A percentile compares a stretch with the other conserved stretches of the same genome.
Conservation (phyloP, 1,140 invertebrate genomes). For the Drosophila santomea region DNA sequence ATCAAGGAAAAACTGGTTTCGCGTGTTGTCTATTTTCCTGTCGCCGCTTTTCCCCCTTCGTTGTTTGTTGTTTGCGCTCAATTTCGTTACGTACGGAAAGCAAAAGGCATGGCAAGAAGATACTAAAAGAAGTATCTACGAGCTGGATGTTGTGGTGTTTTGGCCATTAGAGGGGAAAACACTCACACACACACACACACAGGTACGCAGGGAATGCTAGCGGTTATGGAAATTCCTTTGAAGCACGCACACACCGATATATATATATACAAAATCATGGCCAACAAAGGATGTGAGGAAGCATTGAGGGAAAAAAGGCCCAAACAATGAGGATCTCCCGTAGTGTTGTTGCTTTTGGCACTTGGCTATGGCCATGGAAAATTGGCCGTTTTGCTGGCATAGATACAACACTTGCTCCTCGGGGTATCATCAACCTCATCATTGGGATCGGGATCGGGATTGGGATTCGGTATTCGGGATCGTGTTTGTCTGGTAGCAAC, state of each 20-base stretch:
- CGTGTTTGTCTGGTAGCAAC: conserved; percentile 45
- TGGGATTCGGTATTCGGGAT: conserved; percentile 9
- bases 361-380: conserved; percentile 55
- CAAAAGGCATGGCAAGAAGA: conserved; percentile 71
- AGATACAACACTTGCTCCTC: conserved; percentile 63
- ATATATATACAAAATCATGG: conserved; percentile 3
- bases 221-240: conserved; percentile 83
- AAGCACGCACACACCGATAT: conserved; percentile 30
- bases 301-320: conserved; percentile 23
- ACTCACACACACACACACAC: conserved; percentile 29
- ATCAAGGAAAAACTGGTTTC: conserved; percentile 62
- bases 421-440: conserved; percentile 56
- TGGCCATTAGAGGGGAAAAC: conserved; percentile 60
- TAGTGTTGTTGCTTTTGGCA: conserved; percentile 63
- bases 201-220: conserved; percentile 67
- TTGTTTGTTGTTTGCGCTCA: conserved; percentile 67
- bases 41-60: conserved; percentile 10
- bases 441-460: conserved; percentile 12
- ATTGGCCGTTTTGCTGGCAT: conserved; percentile 66
- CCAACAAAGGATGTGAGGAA: conserved; percentile 48
- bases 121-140: conserved; percentile 33
- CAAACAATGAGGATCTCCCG: conserved; percentile 50
- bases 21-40: conserved; percentile 62
- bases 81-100: conserved; percentile 81
- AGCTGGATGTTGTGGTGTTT: conserved; percentile 42